phyloP scores from a whole-genome alignment of 2,113 vertebrate species.

The Falcunculus frontatus region DNA sequence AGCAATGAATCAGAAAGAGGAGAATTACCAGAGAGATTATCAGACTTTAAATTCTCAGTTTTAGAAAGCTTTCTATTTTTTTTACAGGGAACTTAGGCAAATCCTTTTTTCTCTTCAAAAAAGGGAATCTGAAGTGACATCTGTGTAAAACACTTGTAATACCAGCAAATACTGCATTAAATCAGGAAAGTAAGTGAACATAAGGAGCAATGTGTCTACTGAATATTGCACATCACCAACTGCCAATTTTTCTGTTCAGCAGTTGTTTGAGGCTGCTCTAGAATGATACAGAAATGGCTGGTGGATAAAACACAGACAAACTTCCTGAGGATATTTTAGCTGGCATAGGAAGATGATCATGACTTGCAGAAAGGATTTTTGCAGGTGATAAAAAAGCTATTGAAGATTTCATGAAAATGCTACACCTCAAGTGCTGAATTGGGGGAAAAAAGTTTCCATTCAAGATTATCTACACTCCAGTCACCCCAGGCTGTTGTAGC shows the following conservation, averaged over 20 bases:
- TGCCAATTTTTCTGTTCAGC: background rate
- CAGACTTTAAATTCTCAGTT: background rate
- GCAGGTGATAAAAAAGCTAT: background rate
- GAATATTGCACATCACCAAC: background rate
- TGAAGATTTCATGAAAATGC: background rate
- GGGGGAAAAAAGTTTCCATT: accelerated
- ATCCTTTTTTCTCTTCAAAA: background rate
- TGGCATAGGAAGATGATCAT: background rate
- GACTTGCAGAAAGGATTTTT: background rate
- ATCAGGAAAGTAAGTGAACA: background rate
- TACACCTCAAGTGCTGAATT: accelerated
- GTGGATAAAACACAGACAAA: background rate
- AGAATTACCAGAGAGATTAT: background rate
- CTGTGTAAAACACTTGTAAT: background rate
- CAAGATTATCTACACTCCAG: background rate
- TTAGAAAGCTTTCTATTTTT: accelerated
- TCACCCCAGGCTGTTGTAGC: background rate
- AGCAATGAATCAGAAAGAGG: background rate
- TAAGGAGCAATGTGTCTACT: background rate
- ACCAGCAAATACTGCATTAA: background rate
- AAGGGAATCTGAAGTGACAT: background rate
- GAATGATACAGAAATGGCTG: background rate
- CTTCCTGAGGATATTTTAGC: background rate
- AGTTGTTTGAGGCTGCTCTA: background rate
- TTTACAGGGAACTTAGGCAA: background rate